Percentiles rank a stretch among this genome's conserved stretches.
These are phyloP conservation scores for Steinernema khuongi DNA, from an alignment of 1,140 invertebrate genomes.

Conservation along the genomic window DNA sequence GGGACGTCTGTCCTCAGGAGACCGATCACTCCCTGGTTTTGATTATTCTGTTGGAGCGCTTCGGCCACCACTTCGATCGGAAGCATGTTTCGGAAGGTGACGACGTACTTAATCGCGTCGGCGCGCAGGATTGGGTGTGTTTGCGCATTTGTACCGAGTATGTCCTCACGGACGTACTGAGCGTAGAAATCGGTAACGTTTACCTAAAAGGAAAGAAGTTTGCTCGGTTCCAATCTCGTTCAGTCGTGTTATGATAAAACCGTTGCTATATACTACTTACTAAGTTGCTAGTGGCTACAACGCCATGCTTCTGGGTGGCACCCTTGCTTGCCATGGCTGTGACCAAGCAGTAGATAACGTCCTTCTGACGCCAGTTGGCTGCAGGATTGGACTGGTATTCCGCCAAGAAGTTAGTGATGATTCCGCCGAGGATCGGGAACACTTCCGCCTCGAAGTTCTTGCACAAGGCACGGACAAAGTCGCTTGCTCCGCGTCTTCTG, in stretches of 20 bases:
- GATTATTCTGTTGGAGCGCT: background rate
- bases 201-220: background rate
- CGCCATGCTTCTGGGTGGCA: background rate
- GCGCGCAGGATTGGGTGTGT: background rate
- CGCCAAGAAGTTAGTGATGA: background rate
- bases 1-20: background rate
- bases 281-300: background rate
- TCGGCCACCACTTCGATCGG: background rate
- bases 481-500: background rate
- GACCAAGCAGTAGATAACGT: background rate
- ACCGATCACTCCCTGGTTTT: background rate
- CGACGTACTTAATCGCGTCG: background rate
- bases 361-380: background rate
- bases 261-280: no score
- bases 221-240: background rate
- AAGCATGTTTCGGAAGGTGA: background rate
- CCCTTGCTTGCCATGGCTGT: slow-evolving; percentile 10
- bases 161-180: background rate
- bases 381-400: background rate
- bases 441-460: slow-evolving; percentile 6
- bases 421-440: background rate
- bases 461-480: background rate
- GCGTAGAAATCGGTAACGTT: background rate
- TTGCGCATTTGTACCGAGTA: background rate
- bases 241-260: no score